phyloP scores from a whole-genome alignment of 2,113 vertebrate species.

The Apodemus sylvaticus region DNA sequence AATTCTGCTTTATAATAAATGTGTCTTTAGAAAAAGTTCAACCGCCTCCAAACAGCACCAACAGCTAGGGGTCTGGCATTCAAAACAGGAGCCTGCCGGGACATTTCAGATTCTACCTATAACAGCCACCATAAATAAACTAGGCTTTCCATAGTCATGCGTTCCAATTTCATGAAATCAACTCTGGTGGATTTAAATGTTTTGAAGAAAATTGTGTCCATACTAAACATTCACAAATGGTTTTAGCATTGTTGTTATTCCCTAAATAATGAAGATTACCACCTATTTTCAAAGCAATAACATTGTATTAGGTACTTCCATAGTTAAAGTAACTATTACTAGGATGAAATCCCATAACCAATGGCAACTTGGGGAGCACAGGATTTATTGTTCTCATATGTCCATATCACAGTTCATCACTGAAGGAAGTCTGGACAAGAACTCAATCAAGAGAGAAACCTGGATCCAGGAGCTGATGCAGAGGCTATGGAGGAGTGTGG shows the following conservation, averaged over 20 bases:
- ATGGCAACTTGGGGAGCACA: background rate
- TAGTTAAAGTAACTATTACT: background rate
- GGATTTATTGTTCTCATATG: background rate
- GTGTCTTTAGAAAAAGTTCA: background rate
- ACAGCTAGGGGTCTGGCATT: background rate
- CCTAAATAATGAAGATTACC: background rate
- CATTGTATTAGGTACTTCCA: background rate
- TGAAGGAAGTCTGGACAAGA: background rate
- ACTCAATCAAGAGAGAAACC: background rate
- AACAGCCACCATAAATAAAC: background rate
- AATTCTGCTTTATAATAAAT: no score
- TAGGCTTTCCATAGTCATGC: background rate
- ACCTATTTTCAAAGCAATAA: background rate
- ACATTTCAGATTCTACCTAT: background rate
- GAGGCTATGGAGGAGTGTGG: background rate
- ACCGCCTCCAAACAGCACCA: background rate
- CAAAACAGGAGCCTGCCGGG: background rate
- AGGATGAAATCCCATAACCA: background rate
- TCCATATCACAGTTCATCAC: background rate
- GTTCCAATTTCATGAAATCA: background rate
- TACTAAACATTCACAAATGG: background rate
- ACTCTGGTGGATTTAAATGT: background rate
- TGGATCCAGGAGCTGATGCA: background rate
- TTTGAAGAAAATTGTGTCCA: background rate
- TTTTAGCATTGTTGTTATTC: background rate